These are phyloP conservation scores for Taeniopygia guttata DNA, from an alignment of 2,797 vertebrate genomes.

Conservation along the genomic window DNA sequence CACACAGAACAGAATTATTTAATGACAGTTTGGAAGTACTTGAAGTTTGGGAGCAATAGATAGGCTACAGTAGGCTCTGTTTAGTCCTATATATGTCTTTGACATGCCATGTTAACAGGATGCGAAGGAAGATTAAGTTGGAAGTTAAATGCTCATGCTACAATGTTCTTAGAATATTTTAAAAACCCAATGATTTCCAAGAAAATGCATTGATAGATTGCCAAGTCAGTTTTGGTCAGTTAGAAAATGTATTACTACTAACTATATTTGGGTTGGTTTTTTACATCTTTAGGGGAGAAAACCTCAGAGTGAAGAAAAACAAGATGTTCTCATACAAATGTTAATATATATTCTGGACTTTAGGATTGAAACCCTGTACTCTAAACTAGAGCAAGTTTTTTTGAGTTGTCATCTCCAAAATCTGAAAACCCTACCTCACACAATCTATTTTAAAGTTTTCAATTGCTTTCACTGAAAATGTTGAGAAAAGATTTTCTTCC, in stretches of 20 bases:
- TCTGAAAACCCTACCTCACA: background rate
- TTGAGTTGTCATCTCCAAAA: background rate
- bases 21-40: constrained; percentile 19
- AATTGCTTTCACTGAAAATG: background rate
- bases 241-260: background rate
- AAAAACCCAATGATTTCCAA: background rate
- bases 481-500: background rate
- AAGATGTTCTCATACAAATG: background rate
- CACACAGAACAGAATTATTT: background rate
- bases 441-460: background rate
- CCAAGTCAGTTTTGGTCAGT: background rate
- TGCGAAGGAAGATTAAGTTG: background rate
- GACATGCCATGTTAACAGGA: background rate
- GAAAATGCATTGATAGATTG: background rate
- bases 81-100: background rate
- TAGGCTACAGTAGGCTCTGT: background rate
- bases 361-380: background rate
- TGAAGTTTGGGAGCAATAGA: background rate
- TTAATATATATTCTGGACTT: background rate
- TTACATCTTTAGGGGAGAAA: background rate
- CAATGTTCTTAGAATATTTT: background rate
- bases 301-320: background rate
- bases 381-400: background rate
- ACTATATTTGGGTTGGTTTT: background rate
- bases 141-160: background rate